Evolutionary conservation across 2,888 invertebrate species (phyloP).

Genomic region (Scaptomyza parva): DNA sequence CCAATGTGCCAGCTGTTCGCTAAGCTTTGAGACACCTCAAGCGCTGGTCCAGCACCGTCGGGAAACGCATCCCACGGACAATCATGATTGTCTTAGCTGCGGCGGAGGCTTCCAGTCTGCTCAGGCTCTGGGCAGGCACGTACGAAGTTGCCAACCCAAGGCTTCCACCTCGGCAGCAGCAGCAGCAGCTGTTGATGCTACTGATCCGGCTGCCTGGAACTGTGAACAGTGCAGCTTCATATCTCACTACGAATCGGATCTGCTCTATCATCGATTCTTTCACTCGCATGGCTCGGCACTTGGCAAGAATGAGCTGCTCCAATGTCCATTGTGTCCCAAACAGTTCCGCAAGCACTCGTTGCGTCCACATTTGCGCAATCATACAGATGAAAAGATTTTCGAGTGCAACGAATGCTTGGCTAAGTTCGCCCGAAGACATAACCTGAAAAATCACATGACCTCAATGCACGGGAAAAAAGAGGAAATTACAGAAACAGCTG

Average conservation of each 20-base stretch:
- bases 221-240: conserved; percentile 79
- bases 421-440: conserved; percentile 89
- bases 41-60: conserved; percentile 47
- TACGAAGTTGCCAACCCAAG: conserved; percentile 84
- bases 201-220: conserved; percentile 42
- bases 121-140: conserved; percentile 91
- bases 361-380: conserved; percentile 89
- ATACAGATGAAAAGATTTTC: conserved; percentile 91
- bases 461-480: conserved; percentile 84
- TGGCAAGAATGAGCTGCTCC: conserved; percentile 77
- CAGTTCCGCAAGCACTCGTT: conserved; percentile 88
- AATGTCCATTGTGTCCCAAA: conserved; percentile 89
- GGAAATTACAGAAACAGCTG: neutral
- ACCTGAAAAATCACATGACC: conserved; percentile 87
- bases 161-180: conserved; percentile 36
- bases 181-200: neutral
- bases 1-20: conserved; percentile 45
- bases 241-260: conserved; percentile 88
- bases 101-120: conserved; percentile 89
- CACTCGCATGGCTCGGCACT: conserved; percentile 85
- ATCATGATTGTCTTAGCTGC: conserved; percentile 90
- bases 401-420: conserved; percentile 88
- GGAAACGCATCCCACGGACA: conserved; percentile 83
- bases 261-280: conserved; percentile 90
- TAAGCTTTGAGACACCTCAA: conserved; percentile 43